A percentile compares a stretch with the other conserved stretches of the same genome.
These are phyloP conservation scores for Cottoperca gobio DNA, from an alignment of 2,797 vertebrate species.

Conservation along the genomic window DNA sequence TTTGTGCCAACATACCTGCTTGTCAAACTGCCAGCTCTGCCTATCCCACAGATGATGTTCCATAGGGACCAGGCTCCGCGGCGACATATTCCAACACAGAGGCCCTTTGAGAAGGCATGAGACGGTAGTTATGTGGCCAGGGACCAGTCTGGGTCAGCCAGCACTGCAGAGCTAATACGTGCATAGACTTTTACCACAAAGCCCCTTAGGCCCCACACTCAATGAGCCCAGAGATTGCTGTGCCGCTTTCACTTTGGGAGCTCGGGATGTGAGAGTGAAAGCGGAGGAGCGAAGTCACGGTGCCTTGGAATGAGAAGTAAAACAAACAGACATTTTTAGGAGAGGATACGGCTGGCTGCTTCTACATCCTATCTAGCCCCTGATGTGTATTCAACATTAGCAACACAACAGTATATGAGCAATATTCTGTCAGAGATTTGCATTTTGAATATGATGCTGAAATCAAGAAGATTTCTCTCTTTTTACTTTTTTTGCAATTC, in stretches of 20 bases:
- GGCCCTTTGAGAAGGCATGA: constrained; percentile 68
- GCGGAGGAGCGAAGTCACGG: constrained; percentile 15
- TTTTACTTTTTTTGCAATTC: constrained; percentile 59
- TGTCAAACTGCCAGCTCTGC: constrained; percentile 61
- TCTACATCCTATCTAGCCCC: constrained; percentile 23
- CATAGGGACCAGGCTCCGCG: constrained; percentile 53
- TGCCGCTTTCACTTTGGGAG: constrained; percentile 64
- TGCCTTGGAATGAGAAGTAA: constrained; percentile 49
- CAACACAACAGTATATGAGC: constrained; percentile 8
- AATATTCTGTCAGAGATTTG: background rate
- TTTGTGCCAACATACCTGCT: constrained; percentile 57
- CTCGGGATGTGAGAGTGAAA: constrained; percentile 46
- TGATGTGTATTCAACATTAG: constrained; percentile 51
- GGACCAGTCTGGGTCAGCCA: constrained; percentile 73
- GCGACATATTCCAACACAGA: constrained; percentile 59
- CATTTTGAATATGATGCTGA: constrained; percentile 33
- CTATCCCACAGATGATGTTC: constrained; percentile 55
- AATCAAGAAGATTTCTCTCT: constrained; percentile 42
- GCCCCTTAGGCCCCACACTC: constrained; percentile 61
- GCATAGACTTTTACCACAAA: constrained; percentile 69
- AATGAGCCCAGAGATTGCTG: constrained; percentile 72
- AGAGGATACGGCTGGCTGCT: constrained; percentile 34
- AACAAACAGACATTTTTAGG: constrained; percentile 63
- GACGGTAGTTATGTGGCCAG: constrained; percentile 58
- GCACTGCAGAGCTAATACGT: constrained; percentile 63